Percentiles rank a stretch among this genome's conserved stretches.
Evolutionary conservation across 2,888 invertebrate genomes (phyloP).

Genomic region (Desoria tigrina): DNA sequence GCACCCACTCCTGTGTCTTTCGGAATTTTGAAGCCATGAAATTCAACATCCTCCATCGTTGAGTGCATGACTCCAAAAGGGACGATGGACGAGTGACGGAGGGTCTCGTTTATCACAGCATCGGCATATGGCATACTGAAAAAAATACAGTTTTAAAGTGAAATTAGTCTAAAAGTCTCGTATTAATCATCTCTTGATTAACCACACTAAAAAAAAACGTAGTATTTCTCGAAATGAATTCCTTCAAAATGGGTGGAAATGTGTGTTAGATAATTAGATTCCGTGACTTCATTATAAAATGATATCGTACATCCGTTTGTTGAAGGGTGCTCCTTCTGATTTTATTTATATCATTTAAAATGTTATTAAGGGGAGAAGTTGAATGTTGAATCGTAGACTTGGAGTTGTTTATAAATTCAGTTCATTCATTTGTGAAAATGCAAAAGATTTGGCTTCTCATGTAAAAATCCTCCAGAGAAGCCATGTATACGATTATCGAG

Average conservation of each 20-base stretch:
- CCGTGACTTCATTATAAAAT: too few species aligned
- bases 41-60: constrained; percentile 30
- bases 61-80: constrained; percentile 40
- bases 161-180: neutral
- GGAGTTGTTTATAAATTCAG: too few species aligned
- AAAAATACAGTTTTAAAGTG: neutral
- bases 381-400: too few species aligned
- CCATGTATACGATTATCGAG: too few species aligned
- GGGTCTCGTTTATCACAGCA: constrained; percentile 38
- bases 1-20: constrained; percentile 38
- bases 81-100: constrained; percentile 35
- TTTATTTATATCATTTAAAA: too few species aligned
- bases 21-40: constrained; percentile 36
- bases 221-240: neutral
- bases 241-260: constrained; percentile 1
- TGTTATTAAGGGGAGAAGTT: too few species aligned
- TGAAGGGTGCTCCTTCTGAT: too few species aligned
- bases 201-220: neutral
- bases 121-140: constrained; percentile 32
- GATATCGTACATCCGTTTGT: too few species aligned
- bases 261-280: constrained; percentile 1
- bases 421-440: too few species aligned
- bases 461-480: too few species aligned
- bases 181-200: neutral
- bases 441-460: too few species aligned